Evolutionary conservation across 2,888 invertebrate species (phyloP), one percentile per base, ranked within the genome.

Genomic region (Mesochorus sp.): DNA sequence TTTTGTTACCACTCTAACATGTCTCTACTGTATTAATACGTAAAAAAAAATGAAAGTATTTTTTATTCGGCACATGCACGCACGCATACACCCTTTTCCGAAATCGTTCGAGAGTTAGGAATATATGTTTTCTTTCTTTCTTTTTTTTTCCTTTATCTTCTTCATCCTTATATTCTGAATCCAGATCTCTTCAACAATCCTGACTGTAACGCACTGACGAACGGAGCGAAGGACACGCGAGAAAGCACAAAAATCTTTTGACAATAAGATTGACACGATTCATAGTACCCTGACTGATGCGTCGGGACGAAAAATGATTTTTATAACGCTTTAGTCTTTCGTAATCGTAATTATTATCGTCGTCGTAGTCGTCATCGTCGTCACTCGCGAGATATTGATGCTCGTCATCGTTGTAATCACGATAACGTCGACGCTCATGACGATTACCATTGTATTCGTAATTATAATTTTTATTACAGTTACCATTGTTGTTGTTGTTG

Each of bases 231-330:
- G 85, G 85, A 83, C 86, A 85, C 80, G 84, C 83, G 80, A 88
- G 81, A 83, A 88, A 87, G 80, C 88, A 88, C 82, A 89, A 82
- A 80, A 89, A 88, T 80, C 84, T 86, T 82, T 88, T 88, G 62
- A 88, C 85, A 75, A 89, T 83, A 55, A 86, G 84, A 84, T 88
- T 88, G 72, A 89, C 83, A 61, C 86, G 84, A 76, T 80, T 84
- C 59, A 88, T 82, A 19, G 87, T 86, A 26, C 83, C 85, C 70
- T 85, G 74, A 75, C 82, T 79, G 57, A 83, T 78, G 53, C 77
- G 80, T 51, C 83, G 84, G 19, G 82, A 76, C 2, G 84, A 81
- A 37, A 83, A 75, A 73, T 81, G 85, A 44, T 51, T 64, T 4
- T 82, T 75, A 70, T 82, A 81, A 71, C 80, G 80, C 74, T 74